Percentiles rank a stretch among this genome's conserved stretches.
phyloP scores from a whole-genome alignment of 2,113 vertebrate species.

The Urocynchramus pylzowi region DNA sequence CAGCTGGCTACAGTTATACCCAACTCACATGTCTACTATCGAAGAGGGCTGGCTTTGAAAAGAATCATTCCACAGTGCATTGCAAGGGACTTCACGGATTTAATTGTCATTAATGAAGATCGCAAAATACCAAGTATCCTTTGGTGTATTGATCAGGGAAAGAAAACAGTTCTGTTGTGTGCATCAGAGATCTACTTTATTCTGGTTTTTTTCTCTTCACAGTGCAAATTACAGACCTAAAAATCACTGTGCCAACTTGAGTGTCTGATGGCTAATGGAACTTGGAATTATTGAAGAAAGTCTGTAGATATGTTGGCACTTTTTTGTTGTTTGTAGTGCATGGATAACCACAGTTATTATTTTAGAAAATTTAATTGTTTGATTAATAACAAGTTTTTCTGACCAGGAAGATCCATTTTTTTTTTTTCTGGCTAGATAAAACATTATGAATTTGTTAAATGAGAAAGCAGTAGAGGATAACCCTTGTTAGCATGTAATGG shows the following conservation, averaged over 20 bases:
- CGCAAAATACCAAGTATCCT: conserved; percentile 96
- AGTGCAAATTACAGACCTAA: neutral
- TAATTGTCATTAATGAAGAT: conserved; percentile 94
- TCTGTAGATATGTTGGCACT: neutral
- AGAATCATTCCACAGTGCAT: conserved; percentile 92
- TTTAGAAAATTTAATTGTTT: neutral
- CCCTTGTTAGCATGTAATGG: neutral
- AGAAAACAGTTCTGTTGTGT: neutral
- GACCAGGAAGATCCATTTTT: neutral
- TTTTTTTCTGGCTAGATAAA: neutral
- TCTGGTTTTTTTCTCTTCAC: neutral
- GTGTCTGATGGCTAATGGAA: neutral
- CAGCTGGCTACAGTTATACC: conserved; percentile 90
- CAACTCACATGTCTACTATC: conserved; percentile 91
- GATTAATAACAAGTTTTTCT: neutral
- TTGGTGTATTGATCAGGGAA: neutral
- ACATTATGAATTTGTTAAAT: neutral
- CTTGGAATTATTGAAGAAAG: neutral
- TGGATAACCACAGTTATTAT: neutral
- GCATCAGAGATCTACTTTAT: neutral
- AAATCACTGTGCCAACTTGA: neutral
- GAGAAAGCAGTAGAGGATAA: neutral
- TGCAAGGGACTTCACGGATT: conserved; percentile 89
- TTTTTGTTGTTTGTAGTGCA: neutral
- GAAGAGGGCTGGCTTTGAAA: conserved; percentile 94